Percentiles rank a stretch among this genome's conserved stretches.
Evolutionary conservation across 2,113 vertebrate species (phyloP).

Genomic region (Nipponia nippon): DNA sequence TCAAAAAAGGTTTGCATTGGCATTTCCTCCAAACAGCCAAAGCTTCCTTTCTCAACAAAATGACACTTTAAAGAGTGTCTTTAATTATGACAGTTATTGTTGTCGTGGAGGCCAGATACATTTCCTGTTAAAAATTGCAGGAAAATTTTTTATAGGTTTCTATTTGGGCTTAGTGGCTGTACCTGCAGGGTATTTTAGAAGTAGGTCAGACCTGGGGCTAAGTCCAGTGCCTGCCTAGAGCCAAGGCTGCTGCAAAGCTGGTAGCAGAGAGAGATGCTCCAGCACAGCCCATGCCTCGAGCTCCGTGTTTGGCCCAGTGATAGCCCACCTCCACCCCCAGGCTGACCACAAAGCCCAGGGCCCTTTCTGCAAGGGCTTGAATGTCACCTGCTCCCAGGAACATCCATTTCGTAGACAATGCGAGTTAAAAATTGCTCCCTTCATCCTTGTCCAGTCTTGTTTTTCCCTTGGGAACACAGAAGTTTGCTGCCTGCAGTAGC

Average conservation of each 20-base stretch:
- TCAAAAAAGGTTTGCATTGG: background rate
- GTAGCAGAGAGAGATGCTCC: background rate
- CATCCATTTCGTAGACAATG: background rate
- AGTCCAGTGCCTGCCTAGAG: background rate
- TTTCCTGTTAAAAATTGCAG: background rate
- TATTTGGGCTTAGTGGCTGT: background rate
- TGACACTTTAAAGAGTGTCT: background rate
- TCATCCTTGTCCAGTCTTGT: background rate
- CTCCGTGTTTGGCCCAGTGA: fast-evolving
- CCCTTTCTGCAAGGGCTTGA: background rate
- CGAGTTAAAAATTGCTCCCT: background rate
- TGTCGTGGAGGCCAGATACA: fast-evolving
- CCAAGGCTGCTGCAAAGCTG: background rate
- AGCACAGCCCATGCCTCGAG: fast-evolving
- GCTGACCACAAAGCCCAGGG: background rate
- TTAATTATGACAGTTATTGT: background rate
- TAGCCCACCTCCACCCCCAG: background rate
- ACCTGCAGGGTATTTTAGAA: background rate
- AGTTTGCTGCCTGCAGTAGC: background rate
- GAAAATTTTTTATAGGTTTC: background rate
- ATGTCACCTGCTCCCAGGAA: background rate
- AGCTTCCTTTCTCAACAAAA: background rate
- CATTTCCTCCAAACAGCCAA: background rate
- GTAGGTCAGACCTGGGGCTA: background rate
- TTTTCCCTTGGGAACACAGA: background rate